A percentile compares a stretch with the other conserved stretches of the same genome.
Evolutionary conservation across 2,888 invertebrate genomes (phyloP).

Genomic region (Rotaria macrura): DNA sequence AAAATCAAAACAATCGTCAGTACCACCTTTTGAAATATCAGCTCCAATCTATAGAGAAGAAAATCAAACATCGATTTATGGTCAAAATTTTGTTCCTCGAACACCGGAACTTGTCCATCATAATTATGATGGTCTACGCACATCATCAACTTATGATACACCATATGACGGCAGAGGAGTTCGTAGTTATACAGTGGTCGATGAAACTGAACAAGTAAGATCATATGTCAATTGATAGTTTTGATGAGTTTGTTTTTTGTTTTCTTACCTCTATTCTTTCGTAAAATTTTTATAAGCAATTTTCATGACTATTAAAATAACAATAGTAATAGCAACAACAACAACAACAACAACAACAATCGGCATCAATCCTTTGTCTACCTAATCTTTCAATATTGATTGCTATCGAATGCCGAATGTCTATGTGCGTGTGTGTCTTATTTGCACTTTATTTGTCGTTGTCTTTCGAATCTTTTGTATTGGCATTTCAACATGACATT

Average conservation of each 20-base stretch:
- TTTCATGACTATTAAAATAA: neutral
- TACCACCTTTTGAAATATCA: neutral
- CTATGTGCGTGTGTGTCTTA: neutral
- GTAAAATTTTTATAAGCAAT: neutral
- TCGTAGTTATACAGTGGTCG: neutral
- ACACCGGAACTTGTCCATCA: neutral
- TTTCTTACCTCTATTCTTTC: neutral
- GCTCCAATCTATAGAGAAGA: neutral
- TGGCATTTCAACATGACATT: constrained; percentile 8
- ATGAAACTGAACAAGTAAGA: neutral
- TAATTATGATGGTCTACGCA: neutral
- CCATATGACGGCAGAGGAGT: neutral
- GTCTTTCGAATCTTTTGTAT: neutral
- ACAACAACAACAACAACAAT: neutral
- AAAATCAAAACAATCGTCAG: neutral
- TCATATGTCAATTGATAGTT: neutral
- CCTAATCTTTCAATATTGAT: neutral
- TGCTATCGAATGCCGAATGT: neutral
- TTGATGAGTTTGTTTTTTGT: neutral
- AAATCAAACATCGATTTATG: neutral
- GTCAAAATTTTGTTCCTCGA: neutral
- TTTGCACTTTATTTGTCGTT: neutral
- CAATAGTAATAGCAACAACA: neutral
- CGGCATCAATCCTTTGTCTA: neutral
- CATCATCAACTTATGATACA: neutral